A percentile compares a stretch with the other conserved stretches of the same genome.
Conservation (phyloP, 2,113 vertebrate species). For the Terrapene triunguis region DNA sequence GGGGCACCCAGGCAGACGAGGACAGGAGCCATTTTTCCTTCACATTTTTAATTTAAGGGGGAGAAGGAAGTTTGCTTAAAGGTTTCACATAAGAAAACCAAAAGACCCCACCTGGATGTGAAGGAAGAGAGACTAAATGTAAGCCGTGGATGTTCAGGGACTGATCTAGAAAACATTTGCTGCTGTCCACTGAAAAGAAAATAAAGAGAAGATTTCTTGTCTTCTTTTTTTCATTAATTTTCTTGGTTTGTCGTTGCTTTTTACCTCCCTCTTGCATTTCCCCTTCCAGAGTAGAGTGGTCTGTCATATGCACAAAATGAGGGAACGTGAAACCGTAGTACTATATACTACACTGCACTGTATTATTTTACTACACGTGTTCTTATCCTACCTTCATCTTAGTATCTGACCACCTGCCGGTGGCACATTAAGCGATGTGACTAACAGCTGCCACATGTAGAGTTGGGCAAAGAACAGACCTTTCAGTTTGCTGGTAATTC, state of each 20-base stretch:
- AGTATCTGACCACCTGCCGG: background rate
- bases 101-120: slow-evolving; percentile 38
- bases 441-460: background rate
- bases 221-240: background rate
- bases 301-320: background rate
- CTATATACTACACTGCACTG: background rate
- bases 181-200: slow-evolving; percentile 13
- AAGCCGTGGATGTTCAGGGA: background rate
- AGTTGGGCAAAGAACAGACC: background rate
- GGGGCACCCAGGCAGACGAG: background rate
- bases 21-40: background rate
- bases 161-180: slow-evolving; percentile 37
- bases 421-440: background rate
- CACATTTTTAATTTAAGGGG: background rate
- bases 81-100: background rate
- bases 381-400: background rate
- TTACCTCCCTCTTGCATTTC: background rate
- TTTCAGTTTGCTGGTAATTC: background rate
- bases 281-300: background rate
- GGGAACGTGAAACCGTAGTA: background rate
- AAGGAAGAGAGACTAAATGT: slow-evolving; percentile 51
- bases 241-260: background rate
- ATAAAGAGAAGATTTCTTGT: background rate
- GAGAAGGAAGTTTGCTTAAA: background rate
- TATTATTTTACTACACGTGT: background rate